Evolutionary conservation across 2,888 invertebrate species (phyloP).

Genomic region (Parochlus steinenii): DNA sequence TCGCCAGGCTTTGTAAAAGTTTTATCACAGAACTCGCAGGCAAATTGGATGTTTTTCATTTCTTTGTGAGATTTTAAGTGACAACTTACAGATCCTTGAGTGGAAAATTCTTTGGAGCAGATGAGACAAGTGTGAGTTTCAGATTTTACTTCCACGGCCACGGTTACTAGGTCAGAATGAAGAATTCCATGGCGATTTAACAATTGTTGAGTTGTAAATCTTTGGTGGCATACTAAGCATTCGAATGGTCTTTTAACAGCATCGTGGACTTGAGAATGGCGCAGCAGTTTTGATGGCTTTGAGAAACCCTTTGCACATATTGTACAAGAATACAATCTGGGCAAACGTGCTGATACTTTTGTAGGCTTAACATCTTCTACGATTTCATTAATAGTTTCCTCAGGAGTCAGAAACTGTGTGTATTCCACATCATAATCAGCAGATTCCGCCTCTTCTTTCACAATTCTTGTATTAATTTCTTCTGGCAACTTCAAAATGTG

Average conservation of each 20-base stretch:
- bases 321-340: too few relatives aligned
- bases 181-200: slow-evolving; percentile 7
- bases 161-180: slow-evolving; percentile 5
- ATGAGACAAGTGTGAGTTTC: slow-evolving; percentile 3
- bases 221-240: slow-evolving; percentile 12
- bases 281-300: slow-evolving; percentile 29
- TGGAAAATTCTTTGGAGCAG: slow-evolving; percentile 15
- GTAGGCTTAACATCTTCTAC: too few relatives aligned
- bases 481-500: too few relatives aligned
- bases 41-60: slow-evolving; percentile 18
- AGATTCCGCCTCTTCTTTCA: too few relatives aligned
- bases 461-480: too few relatives aligned
- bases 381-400: too few relatives aligned
- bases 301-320: slow-evolving; percentile 33
- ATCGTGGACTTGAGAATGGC: slow-evolving; percentile 16
- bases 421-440: too few relatives aligned
- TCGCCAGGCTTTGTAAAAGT: slow-evolving; percentile 28
- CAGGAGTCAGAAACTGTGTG: too few relatives aligned
- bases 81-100: slow-evolving; percentile 31
- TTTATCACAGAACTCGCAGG: slow-evolving; percentile 34
- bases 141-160: slow-evolving; percentile 8
- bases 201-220: slow-evolving; percentile 1
- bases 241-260: slow-evolving; percentile 6
- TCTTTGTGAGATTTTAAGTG: slow-evolving; percentile 22
- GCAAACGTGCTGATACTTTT: too few relatives aligned